Conservation (phyloP, 2,113 vertebrate genomes). For the Isichthys henryi region DNA sequence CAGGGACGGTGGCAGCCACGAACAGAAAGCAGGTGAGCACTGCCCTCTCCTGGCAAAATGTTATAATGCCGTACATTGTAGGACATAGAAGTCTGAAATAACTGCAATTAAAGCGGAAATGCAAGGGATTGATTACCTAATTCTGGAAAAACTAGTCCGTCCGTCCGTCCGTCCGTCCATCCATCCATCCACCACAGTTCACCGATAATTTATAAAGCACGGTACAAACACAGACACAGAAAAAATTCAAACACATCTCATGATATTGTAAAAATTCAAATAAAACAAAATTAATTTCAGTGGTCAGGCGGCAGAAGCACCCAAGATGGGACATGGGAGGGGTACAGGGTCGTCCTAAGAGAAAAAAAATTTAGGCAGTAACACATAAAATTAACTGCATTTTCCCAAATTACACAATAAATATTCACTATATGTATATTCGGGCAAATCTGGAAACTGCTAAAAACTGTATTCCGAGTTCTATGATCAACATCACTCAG, state of each 20-base stretch:
- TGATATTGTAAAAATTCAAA: background rate
- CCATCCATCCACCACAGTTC: background rate
- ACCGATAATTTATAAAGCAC: background rate
- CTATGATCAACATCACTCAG: background rate
- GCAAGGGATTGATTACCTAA: background rate
- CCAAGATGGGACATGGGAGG: background rate
- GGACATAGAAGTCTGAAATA: background rate
- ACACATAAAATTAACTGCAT: background rate
- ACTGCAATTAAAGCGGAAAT: background rate
- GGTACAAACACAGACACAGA: background rate
- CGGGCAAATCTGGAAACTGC: background rate
- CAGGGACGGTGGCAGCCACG: background rate
- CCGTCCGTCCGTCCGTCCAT: no score
- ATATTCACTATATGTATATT: background rate
- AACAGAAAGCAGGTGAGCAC: constrained; percentile 17
- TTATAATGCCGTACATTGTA: constrained; percentile 8
- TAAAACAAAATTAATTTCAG: background rate
- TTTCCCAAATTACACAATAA: background rate
- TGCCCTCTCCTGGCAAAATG: constrained; percentile 31
- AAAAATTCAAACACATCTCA: background rate
- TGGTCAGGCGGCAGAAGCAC: background rate
- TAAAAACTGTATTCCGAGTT: background rate
- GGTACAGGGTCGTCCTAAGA: background rate
- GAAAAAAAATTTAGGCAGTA: background rate
- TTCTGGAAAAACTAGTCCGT: background rate